Percentiles rank a stretch among this genome's conserved stretches.
Conservation (phyloP, 2,113 vertebrate genomes). For the Laticauda colubrina region DNA sequence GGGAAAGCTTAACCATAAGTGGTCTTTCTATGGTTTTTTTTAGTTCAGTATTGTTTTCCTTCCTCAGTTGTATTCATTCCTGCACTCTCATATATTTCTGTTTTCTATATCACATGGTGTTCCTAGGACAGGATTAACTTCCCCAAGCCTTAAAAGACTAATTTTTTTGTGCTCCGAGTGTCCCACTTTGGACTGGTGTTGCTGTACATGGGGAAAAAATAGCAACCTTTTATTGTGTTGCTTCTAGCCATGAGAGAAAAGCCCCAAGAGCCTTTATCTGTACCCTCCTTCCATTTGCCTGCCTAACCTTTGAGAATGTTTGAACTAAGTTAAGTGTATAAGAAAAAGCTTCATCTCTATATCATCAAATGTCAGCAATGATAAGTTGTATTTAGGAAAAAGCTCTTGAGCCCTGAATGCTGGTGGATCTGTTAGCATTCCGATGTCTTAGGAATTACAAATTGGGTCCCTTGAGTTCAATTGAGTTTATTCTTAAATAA, state of each 20-base stretch:
- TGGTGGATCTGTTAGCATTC: not conserved
- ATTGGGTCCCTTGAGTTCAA: not conserved
- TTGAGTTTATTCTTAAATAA: not conserved
- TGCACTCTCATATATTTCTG: not conserved
- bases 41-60: not conserved
- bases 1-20: no score
- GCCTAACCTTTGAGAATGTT: not conserved
- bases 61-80: not conserved
- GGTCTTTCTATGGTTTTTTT: not conserved
- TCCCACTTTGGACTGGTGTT: not conserved
- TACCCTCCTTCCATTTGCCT: not conserved
- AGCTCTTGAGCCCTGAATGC: not conserved
- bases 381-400: not conserved
- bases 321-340: not conserved
- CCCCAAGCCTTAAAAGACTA: not conserved
- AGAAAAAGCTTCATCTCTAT: not conserved
- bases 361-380: not conserved
- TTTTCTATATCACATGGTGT: not conserved
- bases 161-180: not conserved
- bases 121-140: not conserved
- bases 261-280: not conserved
- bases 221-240: not conserved
- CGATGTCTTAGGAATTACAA: not conserved
- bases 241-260: not conserved
- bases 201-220: not conserved